Evolutionary conservation across 2,888 invertebrate species (phyloP), one percentile per base, ranked within the genome.

Genomic region (Neoitamus cyanurus): DNA sequence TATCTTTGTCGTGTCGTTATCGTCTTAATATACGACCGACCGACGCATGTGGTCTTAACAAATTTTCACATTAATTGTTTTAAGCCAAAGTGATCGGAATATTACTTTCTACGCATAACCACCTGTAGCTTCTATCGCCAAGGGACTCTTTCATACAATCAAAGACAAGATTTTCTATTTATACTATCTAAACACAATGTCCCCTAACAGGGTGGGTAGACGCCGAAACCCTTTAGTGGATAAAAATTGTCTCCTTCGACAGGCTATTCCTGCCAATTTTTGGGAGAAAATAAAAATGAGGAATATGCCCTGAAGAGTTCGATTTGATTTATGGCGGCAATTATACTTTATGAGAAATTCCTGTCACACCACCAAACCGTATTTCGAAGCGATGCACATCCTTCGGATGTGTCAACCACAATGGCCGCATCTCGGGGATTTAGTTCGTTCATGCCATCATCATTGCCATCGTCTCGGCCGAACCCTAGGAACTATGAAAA

Each of bases 301-400:
- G 36, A 34, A 73, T 15, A 75, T 75, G 42, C 36, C 28, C 34
- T 20, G 11, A 15, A 75, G 42, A 13, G 25, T 75, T 75, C 46
- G 75, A 75, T 75, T 75, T 75, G 75, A 75, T 75, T 75, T 75
- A 75, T 75, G 25, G 28, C 25, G 36, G 36, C 73, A 73, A 73
- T 73, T 73, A 73, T 73, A 34, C 73, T 73, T 73, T 73, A 73
- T 73, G 36, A 73, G 34, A 73, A 73, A 73, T 73, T 73, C 36
- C 11, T 34, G 73, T 73, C 73, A 73, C 73, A 73, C 36, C 36
- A 28, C 25, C 75, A 75, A 75, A 13, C 75, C 25, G 9, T 42
- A 42, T 75, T 75, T 75, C 37, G 42, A 37, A 75, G 75, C 42
- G 25, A 36, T 75, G 75, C 75, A 75, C 42, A 75, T 75, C 46